Conservation (phyloP, 2,113 vertebrate species). For the Carassius gibelio region DNA sequence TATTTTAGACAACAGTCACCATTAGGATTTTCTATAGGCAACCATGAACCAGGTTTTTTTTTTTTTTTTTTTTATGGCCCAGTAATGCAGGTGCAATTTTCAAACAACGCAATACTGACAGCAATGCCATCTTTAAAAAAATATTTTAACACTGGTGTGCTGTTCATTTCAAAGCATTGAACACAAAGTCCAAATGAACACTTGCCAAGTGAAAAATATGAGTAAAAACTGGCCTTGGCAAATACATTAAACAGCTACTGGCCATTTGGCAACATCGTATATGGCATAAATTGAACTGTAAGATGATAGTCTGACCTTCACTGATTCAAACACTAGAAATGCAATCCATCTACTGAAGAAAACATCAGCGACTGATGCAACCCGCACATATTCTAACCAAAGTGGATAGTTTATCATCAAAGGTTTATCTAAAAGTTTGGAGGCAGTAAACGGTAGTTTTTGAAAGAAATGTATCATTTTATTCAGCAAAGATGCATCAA, state of each 20-base stretch:
- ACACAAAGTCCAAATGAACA: not conserved
- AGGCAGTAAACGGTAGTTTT: not conserved
- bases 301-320: constrained; percentile 2
- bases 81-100: not conserved
- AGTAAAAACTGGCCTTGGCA: constrained; percentile 8
- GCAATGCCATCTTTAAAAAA: not conserved
- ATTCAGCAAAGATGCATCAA: not conserved
- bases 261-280: not conserved
- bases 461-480: not conserved
- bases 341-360: not conserved
- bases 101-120: not conserved
- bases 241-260: constrained; percentile 14
- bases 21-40: not conserved
- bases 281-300: not conserved
- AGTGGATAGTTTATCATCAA: not conserved
- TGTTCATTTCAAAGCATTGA: not conserved
- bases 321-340: not conserved
- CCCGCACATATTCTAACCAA: not conserved
- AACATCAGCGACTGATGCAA: not conserved
- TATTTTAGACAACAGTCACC: not conserved
- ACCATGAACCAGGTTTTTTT: not conserved
- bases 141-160: not conserved
- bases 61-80: not conserved
- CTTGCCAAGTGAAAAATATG: not conserved
- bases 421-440: not conserved